These are phyloP conservation scores for Origma solitaria DNA, from an alignment of 2,113 vertebrate species.

Conservation along the genomic window DNA sequence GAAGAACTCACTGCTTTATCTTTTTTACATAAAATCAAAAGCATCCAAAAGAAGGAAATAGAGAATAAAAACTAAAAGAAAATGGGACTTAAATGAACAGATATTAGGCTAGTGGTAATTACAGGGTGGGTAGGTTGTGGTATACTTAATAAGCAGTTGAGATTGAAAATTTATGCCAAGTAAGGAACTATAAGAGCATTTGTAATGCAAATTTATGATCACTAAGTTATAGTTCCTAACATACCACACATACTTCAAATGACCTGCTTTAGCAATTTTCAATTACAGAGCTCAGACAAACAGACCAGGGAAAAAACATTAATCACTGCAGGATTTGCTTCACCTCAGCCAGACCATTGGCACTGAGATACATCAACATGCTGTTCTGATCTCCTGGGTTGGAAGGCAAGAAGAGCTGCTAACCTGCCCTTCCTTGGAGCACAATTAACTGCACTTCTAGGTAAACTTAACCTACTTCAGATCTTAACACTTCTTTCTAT, in stretches of 20 bases:
- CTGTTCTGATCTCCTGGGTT: neutral
- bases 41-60: neutral
- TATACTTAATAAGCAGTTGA: conserved; percentile 24
- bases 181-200: neutral
- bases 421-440: neutral
- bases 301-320: neutral
- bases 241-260: conserved; percentile 37
- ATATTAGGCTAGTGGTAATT: conserved; percentile 5
- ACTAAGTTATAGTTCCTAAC: conserved; percentile 5
- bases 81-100: conserved; percentile 1
- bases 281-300: conserved; percentile 20
- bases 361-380: neutral
- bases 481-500: neutral
- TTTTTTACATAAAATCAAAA: neutral
- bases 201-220: conserved; percentile 56
- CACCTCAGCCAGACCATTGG: neutral
- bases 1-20: neutral
- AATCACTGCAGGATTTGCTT: neutral
- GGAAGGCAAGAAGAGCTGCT: neutral
- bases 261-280: conserved; percentile 16
- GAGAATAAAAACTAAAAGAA: neutral
- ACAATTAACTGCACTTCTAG: neutral
- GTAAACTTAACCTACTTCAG: neutral
- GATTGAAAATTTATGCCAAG: neutral
- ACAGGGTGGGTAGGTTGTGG: conserved; percentile 11